A percentile compares a stretch with the other conserved stretches of the same genome.
These are phyloP conservation scores for Holothuria leucospilota DNA, from an alignment of 53 echinoderm and acorn worm genomes.

Conservation along the genomic window DNA sequence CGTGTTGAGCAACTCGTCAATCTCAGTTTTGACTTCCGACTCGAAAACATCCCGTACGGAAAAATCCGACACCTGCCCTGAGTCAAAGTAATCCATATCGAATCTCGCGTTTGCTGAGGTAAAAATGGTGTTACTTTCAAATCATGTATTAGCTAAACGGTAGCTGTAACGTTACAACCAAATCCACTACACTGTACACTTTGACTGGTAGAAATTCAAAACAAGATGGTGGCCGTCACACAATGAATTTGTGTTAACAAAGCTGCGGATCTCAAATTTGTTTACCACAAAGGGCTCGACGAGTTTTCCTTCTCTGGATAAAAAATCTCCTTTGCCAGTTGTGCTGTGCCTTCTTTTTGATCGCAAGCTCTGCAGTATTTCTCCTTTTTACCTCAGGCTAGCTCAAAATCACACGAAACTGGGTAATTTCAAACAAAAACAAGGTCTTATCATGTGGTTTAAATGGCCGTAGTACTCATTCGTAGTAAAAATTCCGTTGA, in stretches of 20 bases:
- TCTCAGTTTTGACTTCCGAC: slow-evolving; percentile 91
- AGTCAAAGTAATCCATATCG: slow-evolving; percentile 86
- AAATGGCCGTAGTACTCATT: slow-evolving; percentile 69
- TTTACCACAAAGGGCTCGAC: neutral
- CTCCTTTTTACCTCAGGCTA: neutral
- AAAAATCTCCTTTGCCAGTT: no score
- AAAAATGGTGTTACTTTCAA: slow-evolving; percentile 24
- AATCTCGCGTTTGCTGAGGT: neutral
- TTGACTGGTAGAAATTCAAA: neutral
- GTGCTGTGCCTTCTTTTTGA: no score
- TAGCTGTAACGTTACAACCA: slow-evolving; percentile 1
- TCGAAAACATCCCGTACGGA: slow-evolving; percentile 94
- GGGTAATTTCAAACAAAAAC: slow-evolving; percentile 66
- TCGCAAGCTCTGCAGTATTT: no score
- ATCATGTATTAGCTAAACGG: slow-evolving; percentile 4
- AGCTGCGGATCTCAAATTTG: slow-evolving; percentile 29
- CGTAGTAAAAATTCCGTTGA: slow-evolving; percentile 98
- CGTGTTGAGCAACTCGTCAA: slow-evolving; percentile 91
- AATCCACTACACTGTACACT: slow-evolving; percentile 26
- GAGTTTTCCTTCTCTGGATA: neutral
- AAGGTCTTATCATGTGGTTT: slow-evolving; percentile 45
- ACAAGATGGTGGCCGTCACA: slow-evolving; percentile 47
- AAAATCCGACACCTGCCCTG: slow-evolving; percentile 70
- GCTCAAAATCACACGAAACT: slow-evolving; percentile 12
- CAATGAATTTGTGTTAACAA: slow-evolving; percentile 45